Evolutionary conservation across 2,797 vertebrate species (phyloP).

Genomic region (Rallus crepitans): DNA sequence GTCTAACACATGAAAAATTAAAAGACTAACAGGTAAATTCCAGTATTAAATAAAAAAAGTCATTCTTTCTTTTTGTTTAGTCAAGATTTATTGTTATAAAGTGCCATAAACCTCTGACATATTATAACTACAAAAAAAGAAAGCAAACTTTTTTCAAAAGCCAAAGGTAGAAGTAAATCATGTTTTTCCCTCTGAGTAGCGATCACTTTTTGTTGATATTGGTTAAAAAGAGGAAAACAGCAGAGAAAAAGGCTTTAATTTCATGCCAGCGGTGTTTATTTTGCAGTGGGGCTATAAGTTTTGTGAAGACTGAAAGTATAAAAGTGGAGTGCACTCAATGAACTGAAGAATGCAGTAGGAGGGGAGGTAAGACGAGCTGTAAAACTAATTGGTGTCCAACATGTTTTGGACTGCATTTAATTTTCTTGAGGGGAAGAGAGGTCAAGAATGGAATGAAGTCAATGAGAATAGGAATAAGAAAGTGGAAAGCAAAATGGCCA

Average conservation of each 20-base stretch:
- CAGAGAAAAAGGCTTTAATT: constrained; percentile 41
- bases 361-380: constrained; percentile 72
- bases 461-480: constrained; percentile 81
- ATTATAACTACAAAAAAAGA: neutral
- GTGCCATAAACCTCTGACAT: neutral
- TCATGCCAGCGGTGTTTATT: constrained; percentile 43
- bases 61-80: neutral
- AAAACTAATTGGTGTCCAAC: constrained; percentile 81
- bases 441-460: constrained; percentile 86
- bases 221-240: constrained; percentile 14
- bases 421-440: constrained; percentile 83
- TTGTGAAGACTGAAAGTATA: constrained; percentile 22
- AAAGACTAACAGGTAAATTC: neutral
- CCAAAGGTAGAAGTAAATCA: neutral
- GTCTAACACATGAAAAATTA: neutral
- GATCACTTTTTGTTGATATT: constrained; percentile 7
- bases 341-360: constrained; percentile 72
- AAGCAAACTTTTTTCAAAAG: neutral
- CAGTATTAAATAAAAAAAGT: neutral
- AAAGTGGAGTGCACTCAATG: constrained; percentile 54
- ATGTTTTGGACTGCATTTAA: constrained; percentile 81
- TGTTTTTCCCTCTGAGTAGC: neutral
- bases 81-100: neutral
- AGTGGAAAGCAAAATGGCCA: constrained; percentile 77
- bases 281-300: constrained; percentile 9